A percentile compares a stretch with the other conserved stretches of the same genome.
phyloP scores from a whole-genome alignment of 2,113 vertebrate genomes.

The Anas platyrhynchos region DNA sequence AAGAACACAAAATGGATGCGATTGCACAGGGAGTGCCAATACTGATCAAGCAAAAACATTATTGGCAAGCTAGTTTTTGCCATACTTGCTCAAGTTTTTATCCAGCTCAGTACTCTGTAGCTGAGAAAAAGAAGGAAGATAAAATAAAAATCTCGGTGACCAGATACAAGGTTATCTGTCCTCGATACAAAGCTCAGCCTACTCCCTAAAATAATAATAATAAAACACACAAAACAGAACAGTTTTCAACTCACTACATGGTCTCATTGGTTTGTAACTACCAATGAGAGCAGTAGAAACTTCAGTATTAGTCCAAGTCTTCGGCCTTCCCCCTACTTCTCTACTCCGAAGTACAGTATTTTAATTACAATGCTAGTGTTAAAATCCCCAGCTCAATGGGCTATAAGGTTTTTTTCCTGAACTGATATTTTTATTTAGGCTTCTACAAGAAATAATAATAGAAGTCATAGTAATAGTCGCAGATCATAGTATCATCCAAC shows the following conservation, averaged over 20 bases:
- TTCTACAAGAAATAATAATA: background rate
- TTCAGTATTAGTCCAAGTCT: background rate
- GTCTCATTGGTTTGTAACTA: background rate
- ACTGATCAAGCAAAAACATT: background rate
- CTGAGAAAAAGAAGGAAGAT: background rate
- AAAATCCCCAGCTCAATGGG: background rate
- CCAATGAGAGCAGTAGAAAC: background rate
- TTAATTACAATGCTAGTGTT: background rate
- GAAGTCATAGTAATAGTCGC: background rate
- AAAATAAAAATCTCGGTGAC: background rate
- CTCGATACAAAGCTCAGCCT: background rate
- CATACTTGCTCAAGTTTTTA: background rate
- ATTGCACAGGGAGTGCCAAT: background rate
- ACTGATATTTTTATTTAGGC: background rate
- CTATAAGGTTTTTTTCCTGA: background rate
- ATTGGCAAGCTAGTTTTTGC: background rate
- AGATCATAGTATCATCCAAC: background rate
- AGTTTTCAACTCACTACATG: background rate
- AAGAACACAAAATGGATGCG: background rate
- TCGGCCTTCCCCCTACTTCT: background rate
- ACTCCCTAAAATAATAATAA: background rate
- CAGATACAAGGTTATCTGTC: background rate
- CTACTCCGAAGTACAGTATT: background rate
- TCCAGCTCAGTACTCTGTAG: background rate
- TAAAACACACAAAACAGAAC: no score